Evolutionary conservation across 2,797 vertebrate genomes (phyloP).

Genomic region (Urosaurus nigricauda): DNA sequence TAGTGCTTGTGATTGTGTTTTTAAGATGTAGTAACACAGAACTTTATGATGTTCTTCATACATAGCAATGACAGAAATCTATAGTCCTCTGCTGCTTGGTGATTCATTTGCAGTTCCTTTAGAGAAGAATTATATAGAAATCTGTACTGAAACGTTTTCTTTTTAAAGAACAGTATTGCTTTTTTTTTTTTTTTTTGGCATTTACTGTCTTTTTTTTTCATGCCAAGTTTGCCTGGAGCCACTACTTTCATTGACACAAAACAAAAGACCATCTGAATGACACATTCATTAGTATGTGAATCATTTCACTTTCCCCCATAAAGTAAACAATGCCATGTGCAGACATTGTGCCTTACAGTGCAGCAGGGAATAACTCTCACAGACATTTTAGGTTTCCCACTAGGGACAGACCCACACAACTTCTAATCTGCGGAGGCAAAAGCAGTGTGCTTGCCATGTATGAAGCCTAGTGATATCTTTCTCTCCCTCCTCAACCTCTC

Average conservation of each 20-base stretch:
- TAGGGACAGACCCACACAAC: not conserved
- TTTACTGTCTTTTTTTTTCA: not conserved
- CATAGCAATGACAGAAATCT: not conserved
- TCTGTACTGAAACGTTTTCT: constrained; percentile 7
- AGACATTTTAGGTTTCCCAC: not conserved
- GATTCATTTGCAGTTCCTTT: not conserved
- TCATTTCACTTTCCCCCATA: constrained; percentile 22
- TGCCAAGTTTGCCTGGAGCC: constrained; percentile 36
- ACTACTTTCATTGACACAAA: constrained; percentile 15
- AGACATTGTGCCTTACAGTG: not conserved
- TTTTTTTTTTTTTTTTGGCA: not conserved
- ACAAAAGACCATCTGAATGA: constrained; percentile 22
- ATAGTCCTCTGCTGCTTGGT: too few species aligned
- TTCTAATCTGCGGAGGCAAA: not conserved
- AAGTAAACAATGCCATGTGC: constrained; percentile 23
- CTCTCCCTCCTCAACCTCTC: too few species aligned
- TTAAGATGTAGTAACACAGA: not conserved
- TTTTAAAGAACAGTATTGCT: constrained; percentile 8
- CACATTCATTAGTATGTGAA: constrained; percentile 36
- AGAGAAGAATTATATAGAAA: not conserved
- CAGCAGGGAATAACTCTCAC: not conserved
- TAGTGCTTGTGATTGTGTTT: not conserved
- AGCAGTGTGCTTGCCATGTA: not conserved
- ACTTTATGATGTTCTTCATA: too few species aligned
- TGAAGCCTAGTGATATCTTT: not conserved